phyloP scores from a whole-genome alignment of 2,888 invertebrate species.

The Scaptomyza cyrtandrae region DNA sequence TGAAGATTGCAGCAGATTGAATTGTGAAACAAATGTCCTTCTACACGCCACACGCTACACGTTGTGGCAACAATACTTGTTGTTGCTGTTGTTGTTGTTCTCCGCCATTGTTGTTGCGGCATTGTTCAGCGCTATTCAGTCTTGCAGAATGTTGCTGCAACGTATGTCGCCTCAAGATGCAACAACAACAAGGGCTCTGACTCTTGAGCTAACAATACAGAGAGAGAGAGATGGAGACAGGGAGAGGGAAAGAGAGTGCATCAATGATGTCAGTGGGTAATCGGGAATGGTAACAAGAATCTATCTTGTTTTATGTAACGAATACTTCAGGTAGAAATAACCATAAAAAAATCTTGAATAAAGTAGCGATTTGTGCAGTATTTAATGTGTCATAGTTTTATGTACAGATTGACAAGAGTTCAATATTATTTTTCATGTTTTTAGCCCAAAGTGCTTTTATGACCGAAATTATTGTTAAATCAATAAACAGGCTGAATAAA shows the following conservation, averaged over 20 bases:
- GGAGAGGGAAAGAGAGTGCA: background rate
- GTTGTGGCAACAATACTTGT: constrained; percentile 32
- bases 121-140: constrained; percentile 51
- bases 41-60: constrained; percentile 33
- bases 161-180: constrained; percentile 8
- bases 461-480: background rate
- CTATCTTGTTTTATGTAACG: background rate
- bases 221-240: background rate
- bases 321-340: background rate
- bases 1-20: constrained; percentile 62
- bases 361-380: too few species aligned
- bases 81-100: too few species aligned
- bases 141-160: constrained; percentile 14
- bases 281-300: background rate
- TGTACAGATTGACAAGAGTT: background rate
- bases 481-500: background rate
- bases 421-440: background rate
- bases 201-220: constrained; percentile 45
- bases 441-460: background rate
- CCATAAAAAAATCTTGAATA: background rate
- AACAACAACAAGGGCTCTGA: constrained; percentile 24
- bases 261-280: constrained; percentile 42
- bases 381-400: background rate
- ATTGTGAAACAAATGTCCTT: constrained; percentile 58
- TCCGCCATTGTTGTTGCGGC: constrained; percentile 40